Base-by-base conservation (phyloP, 1,140 invertebrate genomes). In the Bursaphelenchus mucronatus region DNA sequence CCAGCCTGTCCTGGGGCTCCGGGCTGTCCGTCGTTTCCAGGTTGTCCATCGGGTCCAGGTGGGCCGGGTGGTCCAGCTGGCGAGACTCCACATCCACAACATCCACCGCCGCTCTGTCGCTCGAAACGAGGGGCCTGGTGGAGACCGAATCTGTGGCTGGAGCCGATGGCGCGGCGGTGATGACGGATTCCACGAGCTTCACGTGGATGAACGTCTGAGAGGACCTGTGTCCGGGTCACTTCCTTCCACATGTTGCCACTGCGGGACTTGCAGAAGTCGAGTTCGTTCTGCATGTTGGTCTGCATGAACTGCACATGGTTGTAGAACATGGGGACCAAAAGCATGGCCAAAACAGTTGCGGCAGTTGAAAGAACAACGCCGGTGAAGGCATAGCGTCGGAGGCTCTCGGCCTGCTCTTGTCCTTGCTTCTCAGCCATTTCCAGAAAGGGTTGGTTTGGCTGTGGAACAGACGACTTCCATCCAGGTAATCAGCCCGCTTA, bases 231-330 rank as follows among this genome's bases (percentile, higher is more conserved):
- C 3, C 68, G 51, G 58, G 73, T 75, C n/a, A 75, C 68, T 45
- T 75, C 73, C 19, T 66, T 50, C 71, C 71, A 75, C 64, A 75
- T 75, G 64, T 75, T 75, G 40, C 61, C 56, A 51, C 63, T 63
- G 17, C 73, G 65, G 41, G 65, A 63, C 45, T 75, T 75, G 64
- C 74, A 76, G 71, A 76, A 76, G 50, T 76, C 74, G 39, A 76
- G 65, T 55, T 76, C 74, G 52, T 69, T 71, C 54, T 76, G 66
- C 74, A 76, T 73, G 43, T 76, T 66, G n/a, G 74, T 74, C 58
- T 76, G 74, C 64, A 76, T 68, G 55, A 51, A 63, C 63, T 76
- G 74, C 64, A 76, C 69, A 70, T 76, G 66, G 62, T 76, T 76
- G 71, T 76, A 76, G 61, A 76, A 49, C 73, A 76, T 76, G 17